phyloP scores from a whole-genome alignment of 2,888 invertebrate genomes.

The Euzophera pinguis region DNA sequence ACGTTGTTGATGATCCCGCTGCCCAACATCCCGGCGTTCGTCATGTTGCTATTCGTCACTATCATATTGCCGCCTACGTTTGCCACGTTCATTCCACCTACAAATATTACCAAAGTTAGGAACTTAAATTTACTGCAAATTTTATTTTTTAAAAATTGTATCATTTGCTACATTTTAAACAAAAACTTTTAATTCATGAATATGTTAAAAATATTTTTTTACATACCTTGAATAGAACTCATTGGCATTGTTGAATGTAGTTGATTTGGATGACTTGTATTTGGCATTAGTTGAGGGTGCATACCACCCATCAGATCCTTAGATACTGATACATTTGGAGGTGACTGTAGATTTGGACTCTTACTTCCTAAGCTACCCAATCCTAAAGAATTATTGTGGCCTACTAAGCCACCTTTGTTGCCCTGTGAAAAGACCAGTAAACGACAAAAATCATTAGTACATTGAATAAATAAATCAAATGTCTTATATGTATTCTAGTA shows the following conservation, averaged over 20 bases:
- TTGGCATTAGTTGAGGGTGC: slow-evolving; percentile 86
- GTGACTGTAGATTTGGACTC: slow-evolving; percentile 91
- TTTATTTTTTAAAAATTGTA: not conserved
- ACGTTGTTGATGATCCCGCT: slow-evolving; percentile 88
- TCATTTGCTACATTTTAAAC: no score
- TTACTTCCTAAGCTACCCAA: slow-evolving; percentile 89
- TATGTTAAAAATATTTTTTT: no score
- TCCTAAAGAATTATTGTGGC: slow-evolving; percentile 85
- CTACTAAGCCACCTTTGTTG: slow-evolving; percentile 85
- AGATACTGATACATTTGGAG: slow-evolving; percentile 89
- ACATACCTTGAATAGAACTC: slow-evolving; percentile 85
- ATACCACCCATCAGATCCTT: slow-evolving; percentile 88
- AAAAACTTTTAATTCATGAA: no score
- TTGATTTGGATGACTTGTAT: slow-evolving; percentile 84
- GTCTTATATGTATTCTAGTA: no score
- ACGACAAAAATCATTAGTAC: slow-evolving; percentile 60
- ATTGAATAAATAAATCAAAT: not conserved
- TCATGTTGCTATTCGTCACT: slow-evolving; percentile 88
- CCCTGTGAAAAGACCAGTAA: slow-evolving; percentile 80
- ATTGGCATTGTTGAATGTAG: slow-evolving; percentile 82
- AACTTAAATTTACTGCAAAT: no score
- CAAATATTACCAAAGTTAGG: slow-evolving; percentile 1
- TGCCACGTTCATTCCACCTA: slow-evolving; percentile 83
- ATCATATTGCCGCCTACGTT: slow-evolving; percentile 86
- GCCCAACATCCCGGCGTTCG: slow-evolving; percentile 84